These are phyloP conservation scores for Stenopsyche tienmushanensis DNA, from an alignment of 1,140 invertebrate species.

Conservation along the genomic window DNA sequence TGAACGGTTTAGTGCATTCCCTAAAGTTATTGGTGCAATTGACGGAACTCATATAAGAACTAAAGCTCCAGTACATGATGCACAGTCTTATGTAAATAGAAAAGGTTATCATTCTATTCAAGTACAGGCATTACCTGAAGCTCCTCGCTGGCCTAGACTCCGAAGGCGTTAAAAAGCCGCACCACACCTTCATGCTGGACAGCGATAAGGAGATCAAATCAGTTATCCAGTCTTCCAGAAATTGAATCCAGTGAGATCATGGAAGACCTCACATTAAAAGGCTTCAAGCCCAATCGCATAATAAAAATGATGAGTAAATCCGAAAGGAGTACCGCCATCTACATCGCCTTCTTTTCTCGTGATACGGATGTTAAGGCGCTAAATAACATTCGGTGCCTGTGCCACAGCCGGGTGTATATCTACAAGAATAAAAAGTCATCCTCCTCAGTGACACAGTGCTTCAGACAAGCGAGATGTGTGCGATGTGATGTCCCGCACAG, in stretches of 20 bases:
- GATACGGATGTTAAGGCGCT: not conserved
- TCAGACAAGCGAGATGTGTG: not conserved
- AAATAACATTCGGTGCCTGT: not conserved
- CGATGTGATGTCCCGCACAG: not conserved
- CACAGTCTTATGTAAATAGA: not conserved
- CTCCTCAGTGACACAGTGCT: not conserved
- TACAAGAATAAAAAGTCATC: not conserved
- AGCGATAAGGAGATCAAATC: not conserved
- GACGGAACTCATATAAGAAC: too few species aligned
- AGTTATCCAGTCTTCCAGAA: not conserved
- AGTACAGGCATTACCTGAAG: not conserved
- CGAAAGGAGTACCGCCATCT: not conserved
- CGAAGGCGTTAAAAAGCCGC: not conserved
- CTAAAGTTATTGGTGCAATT: too few species aligned
- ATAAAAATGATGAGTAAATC: not conserved
- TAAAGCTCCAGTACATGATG: not conserved
- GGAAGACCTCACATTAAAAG: not conserved
- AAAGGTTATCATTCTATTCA: too few species aligned
- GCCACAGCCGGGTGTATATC: not conserved
- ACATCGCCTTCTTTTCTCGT: too few species aligned
- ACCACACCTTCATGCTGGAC: not conserved
- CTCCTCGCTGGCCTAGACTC: not conserved
- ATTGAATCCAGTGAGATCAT: not conserved
- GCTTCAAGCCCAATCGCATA: not conserved
- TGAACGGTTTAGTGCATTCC: too few species aligned